Evolutionary conservation across 2,113 vertebrate genomes (phyloP).

Genomic region (Oreochromis tanganicae): DNA sequence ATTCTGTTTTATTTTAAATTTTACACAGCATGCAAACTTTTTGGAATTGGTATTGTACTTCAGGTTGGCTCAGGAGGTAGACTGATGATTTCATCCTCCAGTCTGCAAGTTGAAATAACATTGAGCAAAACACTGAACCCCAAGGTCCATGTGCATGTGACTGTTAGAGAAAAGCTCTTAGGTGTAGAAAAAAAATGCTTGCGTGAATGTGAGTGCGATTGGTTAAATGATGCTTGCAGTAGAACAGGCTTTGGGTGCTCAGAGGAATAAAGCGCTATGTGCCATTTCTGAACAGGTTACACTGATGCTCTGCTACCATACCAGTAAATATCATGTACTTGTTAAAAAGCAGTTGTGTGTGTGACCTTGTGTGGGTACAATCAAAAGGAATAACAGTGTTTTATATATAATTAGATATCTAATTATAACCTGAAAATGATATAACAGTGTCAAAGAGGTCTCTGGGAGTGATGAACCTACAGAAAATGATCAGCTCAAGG

Average conservation of each 20-base stretch:
- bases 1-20: background rate
- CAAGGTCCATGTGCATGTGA: background rate
- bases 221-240: background rate
- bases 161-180: background rate
- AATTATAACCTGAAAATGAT: background rate
- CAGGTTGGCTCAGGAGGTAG: background rate
- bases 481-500: background rate
- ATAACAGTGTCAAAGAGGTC: background rate
- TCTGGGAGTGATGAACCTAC: background rate
- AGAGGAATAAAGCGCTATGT: background rate
- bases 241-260: background rate
- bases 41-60: background rate
- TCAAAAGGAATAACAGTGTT: background rate
- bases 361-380: background rate
- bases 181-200: background rate
- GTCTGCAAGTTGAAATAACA: background rate
- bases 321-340: background rate
- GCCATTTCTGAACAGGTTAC: background rate
- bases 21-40: background rate
- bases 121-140: background rate
- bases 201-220: background rate
- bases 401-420: background rate
- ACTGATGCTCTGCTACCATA: background rate
- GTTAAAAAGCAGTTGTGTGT: background rate
- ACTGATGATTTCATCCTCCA: background rate